phyloP scores from a whole-genome alignment of 2,888 invertebrate species.

The Lasius platythorax region DNA sequence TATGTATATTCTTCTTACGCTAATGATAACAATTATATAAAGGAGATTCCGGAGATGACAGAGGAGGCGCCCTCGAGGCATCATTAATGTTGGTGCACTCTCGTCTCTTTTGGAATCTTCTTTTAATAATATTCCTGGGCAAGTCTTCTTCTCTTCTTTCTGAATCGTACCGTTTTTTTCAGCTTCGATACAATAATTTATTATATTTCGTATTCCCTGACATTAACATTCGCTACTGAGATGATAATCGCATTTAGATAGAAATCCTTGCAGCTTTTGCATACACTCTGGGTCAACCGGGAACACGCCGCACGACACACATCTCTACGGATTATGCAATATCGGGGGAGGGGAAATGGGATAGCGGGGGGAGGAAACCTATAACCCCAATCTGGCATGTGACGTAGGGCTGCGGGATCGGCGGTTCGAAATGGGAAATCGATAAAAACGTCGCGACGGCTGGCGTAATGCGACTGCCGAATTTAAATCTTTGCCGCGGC shows the following conservation, averaged over 20 bases:
- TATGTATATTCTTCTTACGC: constrained; percentile 55
- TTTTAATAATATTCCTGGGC: constrained; percentile 65
- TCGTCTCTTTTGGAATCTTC: constrained; percentile 61
- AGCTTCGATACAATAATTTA: constrained; percentile 72
- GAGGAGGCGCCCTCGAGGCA: constrained; percentile 79
- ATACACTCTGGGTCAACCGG: constrained; percentile 42
- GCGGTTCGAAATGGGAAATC: constrained; percentile 53
- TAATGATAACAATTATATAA: constrained; percentile 78
- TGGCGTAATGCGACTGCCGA: constrained; percentile 54
- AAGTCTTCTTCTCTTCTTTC: constrained; percentile 57
- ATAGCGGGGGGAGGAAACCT: not conserved
- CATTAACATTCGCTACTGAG: constrained; percentile 73
- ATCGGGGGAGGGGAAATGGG: not conserved
- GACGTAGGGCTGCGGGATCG: constrained; percentile 52
- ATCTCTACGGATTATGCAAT: constrained; percentile 47
- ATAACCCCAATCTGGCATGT: constrained; percentile 54
- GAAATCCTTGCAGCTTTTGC: constrained; percentile 32
- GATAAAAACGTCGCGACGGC: constrained; percentile 52
- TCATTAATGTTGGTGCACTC: constrained; percentile 80
- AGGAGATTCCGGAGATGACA: constrained; percentile 69
- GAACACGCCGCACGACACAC: constrained; percentile 30
- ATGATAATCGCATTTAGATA: constrained; percentile 25
- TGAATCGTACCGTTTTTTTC: constrained; percentile 12
- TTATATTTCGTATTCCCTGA: constrained; percentile 68
- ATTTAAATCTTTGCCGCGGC: constrained; percentile 54